Conservation (phyloP, 1,140 invertebrate genomes). For the Neodiprion lecontei region DNA sequence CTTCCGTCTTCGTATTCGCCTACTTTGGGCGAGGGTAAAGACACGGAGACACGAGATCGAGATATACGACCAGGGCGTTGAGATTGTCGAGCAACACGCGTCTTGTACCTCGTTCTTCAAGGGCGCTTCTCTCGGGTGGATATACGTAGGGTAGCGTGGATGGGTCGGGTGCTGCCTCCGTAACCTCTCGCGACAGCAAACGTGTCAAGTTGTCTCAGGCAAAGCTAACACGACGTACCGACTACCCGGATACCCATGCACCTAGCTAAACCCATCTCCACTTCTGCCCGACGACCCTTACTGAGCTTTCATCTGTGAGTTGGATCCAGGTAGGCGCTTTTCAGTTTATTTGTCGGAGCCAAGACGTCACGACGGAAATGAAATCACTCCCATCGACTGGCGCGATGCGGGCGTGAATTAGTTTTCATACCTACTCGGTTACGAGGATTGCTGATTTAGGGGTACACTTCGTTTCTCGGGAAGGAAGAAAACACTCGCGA, state of each 20-base stretch:
- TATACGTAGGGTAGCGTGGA: constrained; percentile 6
- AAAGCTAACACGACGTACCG: constrained; percentile 37
- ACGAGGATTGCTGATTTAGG: no score
- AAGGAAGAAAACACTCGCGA: no score
- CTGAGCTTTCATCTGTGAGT: no score
- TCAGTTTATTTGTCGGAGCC: no score
- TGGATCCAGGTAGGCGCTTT: no score
- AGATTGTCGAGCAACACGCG: constrained; percentile 7
- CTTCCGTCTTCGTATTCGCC: no score
- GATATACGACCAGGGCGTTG: background rate
- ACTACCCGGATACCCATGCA: background rate
- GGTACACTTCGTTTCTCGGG: no score
- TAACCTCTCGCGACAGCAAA: constrained; percentile 28
- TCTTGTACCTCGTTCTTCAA: constrained; percentile 5
- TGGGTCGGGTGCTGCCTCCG: background rate
- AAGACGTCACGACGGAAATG: no score
- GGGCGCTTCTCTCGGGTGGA: constrained; percentile 19
- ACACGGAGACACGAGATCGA: constrained; percentile 16
- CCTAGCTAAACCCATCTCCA: background rate
- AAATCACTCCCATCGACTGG: no score
- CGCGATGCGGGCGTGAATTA: no score
- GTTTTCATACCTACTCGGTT: no score
- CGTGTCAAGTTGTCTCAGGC: constrained; percentile 49
- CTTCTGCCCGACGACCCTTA: background rate
- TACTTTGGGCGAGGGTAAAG: constrained; percentile 3